Evolutionary conservation across 2,888 invertebrate species (phyloP).

Genomic region (Drosophila longiperda): DNA sequence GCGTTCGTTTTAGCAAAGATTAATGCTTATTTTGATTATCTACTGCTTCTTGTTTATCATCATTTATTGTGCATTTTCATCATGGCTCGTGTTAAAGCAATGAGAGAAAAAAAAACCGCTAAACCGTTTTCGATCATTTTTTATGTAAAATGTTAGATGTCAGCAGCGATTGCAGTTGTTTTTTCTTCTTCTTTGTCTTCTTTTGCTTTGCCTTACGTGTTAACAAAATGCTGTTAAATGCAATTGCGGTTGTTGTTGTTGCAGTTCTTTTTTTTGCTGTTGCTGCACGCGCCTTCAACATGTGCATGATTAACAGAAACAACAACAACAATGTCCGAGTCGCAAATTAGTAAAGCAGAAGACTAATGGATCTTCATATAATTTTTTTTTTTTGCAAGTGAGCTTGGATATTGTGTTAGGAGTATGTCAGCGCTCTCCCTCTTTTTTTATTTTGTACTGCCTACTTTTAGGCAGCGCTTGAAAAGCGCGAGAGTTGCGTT

Average conservation of each 20-base stretch:
- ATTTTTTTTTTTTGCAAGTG: not conserved
- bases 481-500: conserved; percentile 5
- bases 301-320: conserved; percentile 8
- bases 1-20: conserved; percentile 12
- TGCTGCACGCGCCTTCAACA: conserved; percentile 37
- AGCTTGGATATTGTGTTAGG: conserved; percentile 8
- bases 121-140: conserved; percentile 35
- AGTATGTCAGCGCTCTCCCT: not conserved
- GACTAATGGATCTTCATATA: conserved; percentile 26
- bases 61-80: conserved; percentile 26
- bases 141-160: conserved; percentile 25
- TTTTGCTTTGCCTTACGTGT: conserved; percentile 30
- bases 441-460: conserved; percentile 33
- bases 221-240: conserved; percentile 39
- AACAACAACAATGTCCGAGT: conserved; percentile 22
- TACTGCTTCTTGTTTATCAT: conserved; percentile 18
- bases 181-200: conserved; percentile 25
- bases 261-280: conserved; percentile 18
- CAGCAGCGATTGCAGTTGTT: conserved; percentile 4
- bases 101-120: conserved; percentile 31
- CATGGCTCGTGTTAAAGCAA: conserved; percentile 38
- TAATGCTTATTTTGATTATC: conserved; percentile 11
- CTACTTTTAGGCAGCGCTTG: conserved; percentile 63
- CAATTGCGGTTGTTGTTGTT: conserved; percentile 20
- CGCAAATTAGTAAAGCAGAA: conserved; percentile 47